These are phyloP conservation scores for Agrypnus murinus DNA, from an alignment of 2,888 invertebrate species.

Conservation along the genomic window DNA sequence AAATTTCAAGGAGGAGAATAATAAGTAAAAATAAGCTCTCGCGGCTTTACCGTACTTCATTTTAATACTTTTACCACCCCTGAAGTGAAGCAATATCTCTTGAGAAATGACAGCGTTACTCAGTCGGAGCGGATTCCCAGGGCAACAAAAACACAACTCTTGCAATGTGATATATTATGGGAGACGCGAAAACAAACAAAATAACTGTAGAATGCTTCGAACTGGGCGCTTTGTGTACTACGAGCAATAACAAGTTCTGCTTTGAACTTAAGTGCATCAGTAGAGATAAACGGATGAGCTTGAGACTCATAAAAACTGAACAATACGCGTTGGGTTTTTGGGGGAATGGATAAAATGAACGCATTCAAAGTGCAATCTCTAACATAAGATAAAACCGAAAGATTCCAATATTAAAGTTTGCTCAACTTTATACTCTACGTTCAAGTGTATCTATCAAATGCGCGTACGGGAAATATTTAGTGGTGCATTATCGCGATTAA, in stretches of 20 bases:
- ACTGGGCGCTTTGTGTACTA: constrained; percentile 7
- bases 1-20: too few relatives aligned
- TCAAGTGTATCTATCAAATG: neutral
- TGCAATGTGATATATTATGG: constrained; percentile 55
- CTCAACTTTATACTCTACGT: too few relatives aligned
- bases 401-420: too few relatives aligned
- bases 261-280: constrained; percentile 17
- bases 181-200: constrained; percentile 50
- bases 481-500: constrained; percentile 23
- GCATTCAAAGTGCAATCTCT: too few relatives aligned
- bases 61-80: constrained; percentile 37
- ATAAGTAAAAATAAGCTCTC: too few relatives aligned
- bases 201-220: constrained; percentile 43
- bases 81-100: constrained; percentile 51
- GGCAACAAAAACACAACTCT: constrained; percentile 52
- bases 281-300: neutral
- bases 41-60: constrained; percentile 18
- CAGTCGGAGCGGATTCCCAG: constrained; percentile 49
- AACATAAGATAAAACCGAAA: too few relatives aligned
- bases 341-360: neutral
- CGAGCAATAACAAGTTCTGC: neutral
- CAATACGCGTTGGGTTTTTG: neutral
- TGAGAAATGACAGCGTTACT: constrained; percentile 55
- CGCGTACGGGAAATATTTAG: constrained; percentile 1
- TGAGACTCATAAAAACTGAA: neutral